Evolutionary conservation across 2,797 vertebrate species (phyloP), one percentile per base, ranked within the genome.

Genomic region (Diplodus sargus): DNA sequence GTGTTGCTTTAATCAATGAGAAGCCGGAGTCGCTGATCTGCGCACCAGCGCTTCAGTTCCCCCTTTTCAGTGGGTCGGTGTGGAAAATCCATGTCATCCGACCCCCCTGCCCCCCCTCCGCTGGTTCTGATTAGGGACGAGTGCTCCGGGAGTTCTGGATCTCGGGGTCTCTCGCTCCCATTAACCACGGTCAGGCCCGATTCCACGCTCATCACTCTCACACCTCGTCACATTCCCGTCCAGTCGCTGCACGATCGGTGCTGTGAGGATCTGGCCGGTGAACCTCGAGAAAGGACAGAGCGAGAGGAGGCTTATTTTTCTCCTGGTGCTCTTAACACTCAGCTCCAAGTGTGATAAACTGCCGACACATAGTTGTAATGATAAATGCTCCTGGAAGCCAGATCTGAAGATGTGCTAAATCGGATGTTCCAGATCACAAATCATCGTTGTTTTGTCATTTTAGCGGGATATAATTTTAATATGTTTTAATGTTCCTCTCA

Each of bases 71-170:
- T 84, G 3, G 14, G 60, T 23, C 48, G 60, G 69, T 85, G 78
- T 90, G 90, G 89, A 92, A 92, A 90, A 84, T 76, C 70, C 23
- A 3, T 80, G 89, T 88, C 88, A 91, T 88, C 82, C 39, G 82
- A 90, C 78, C 90, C 86, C 73, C 64, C 59, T 57, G 28, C 28
- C 78, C 59, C 60, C 34, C 34, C 78, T 68, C 34, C 25, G 18
- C 86, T 90, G 91, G 85, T 92, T 88, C 85, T 90, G 90, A 91
- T 92, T 90, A 91, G 68, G 52, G 43, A 78, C 30, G 58, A 85
- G 82, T 17, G 62, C 85, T 85, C 74, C 16, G 23, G 76, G 80
- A 89, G 60, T 73, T 39, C 75, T 81, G 81, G 69, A 70, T 81
- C 69, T 74, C 10, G 47, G 68, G 34, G 63, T 78, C 76, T 52